Evolutionary conservation across 1,140 invertebrate genomes (phyloP).

Genomic region (Calliopsis andreniformis): DNA sequence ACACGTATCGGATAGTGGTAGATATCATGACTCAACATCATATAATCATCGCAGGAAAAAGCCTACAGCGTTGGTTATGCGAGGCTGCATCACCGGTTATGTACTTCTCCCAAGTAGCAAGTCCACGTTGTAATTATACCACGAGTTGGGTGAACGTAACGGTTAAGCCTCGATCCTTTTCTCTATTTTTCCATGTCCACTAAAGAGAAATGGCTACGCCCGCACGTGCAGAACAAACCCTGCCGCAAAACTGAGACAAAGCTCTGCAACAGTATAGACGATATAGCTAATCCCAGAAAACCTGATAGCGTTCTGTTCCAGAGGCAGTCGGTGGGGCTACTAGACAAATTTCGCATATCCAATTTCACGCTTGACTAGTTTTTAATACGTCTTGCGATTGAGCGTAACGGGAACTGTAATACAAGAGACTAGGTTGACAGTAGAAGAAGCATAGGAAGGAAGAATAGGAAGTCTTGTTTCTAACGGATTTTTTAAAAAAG

Average conservation of each 20-base stretch:
- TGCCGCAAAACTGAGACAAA: conserved; percentile 55
- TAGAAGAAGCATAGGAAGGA: too few species aligned
- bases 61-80: conserved; percentile 12
- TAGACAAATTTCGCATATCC: too few species aligned
- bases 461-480: too few species aligned
- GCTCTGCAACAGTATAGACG: conserved; percentile 12
- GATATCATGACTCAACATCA: conserved; percentile 15
- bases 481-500: too few species aligned
- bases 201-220: conserved; percentile 23
- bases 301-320: too few species aligned
- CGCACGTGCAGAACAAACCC: conserved; percentile 54
- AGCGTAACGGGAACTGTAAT: too few species aligned
- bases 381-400: too few species aligned
- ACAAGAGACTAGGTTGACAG: too few species aligned
- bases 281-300: too few species aligned
- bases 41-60: background rate
- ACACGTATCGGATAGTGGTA: background rate
- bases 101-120: conserved; percentile 51
- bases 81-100: background rate
- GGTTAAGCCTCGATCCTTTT: conserved; percentile 70
- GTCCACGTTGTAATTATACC: conserved; percentile 61
- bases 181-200: conserved; percentile 53
- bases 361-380: too few species aligned
- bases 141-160: conserved; percentile 68
- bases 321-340: too few species aligned